Conservation (phyloP, 2,888 invertebrate species). For the Andrena bucephala region DNA sequence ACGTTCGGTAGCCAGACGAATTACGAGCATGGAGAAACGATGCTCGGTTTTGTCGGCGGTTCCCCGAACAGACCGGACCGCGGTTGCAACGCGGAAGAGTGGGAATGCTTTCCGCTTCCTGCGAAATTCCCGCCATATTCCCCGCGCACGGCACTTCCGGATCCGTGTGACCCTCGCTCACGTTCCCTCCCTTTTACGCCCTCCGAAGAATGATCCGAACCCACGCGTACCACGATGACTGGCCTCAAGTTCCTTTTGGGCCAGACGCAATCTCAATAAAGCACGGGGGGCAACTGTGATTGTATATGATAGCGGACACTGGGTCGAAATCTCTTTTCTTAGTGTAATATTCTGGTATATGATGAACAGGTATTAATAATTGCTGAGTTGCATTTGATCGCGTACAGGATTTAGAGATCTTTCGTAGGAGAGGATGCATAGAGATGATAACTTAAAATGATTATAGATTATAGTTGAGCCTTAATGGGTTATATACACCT, state of each 20-base stretch:
- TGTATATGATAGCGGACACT: neutral
- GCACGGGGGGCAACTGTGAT: neutral
- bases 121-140: slow-evolving; percentile 74
- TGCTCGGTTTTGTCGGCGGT: slow-evolving; percentile 68
- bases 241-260: slow-evolving; percentile 18
- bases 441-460: no score
- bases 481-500: no score
- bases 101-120: slow-evolving; percentile 76
- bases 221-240: slow-evolving; percentile 22
- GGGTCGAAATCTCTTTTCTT: neutral
- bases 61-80: slow-evolving; percentile 60
- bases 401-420: no score
- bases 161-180: slow-evolving; percentile 36
- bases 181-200: slow-evolving; percentile 16
- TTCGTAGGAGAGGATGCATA: no score
- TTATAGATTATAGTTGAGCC: no score
- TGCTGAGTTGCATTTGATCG: neutral
- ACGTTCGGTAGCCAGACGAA: slow-evolving; percentile 52
- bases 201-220: slow-evolving; percentile 20
- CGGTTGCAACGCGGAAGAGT: slow-evolving; percentile 73
- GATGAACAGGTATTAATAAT: neutral
- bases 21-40: slow-evolving; percentile 59
- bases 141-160: slow-evolving; percentile 67
- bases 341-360: neutral
- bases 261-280: slow-evolving; percentile 26